phyloP scores from a whole-genome alignment of 2,888 invertebrate species.

The Melangyna quadrimaculata region DNA sequence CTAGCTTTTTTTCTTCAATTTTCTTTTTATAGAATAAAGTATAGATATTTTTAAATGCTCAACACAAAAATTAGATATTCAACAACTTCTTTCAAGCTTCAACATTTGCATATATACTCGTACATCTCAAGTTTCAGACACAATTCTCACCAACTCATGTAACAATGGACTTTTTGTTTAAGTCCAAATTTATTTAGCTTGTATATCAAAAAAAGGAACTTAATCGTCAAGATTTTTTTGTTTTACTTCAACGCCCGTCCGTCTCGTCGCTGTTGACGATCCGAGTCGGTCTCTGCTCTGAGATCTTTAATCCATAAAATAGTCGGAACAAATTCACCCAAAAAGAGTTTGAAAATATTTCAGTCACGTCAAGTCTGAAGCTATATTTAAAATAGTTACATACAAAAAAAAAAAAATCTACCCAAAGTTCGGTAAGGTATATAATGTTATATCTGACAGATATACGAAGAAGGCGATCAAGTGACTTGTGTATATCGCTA shows the following conservation, averaged over 20 bases:
- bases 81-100: not conserved
- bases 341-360: slow-evolving; percentile 54
- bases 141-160: slow-evolving; percentile 10
- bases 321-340: slow-evolving; percentile 46
- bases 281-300: not conserved
- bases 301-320: slow-evolving; percentile 49
- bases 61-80: not conserved
- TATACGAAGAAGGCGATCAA: slow-evolving; percentile 55
- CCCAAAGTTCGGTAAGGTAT: slow-evolving; percentile 6
- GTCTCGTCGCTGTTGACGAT: not conserved
- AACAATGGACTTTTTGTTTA: slow-evolving; percentile 20
- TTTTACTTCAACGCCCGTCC: slow-evolving; percentile 35
- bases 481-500: slow-evolving; percentile 44
- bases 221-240: slow-evolving; percentile 36
- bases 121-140: slow-evolving; percentile 35
- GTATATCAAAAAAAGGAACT: slow-evolving; percentile 5
- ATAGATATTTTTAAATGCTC: not conserved
- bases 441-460: slow-evolving; percentile 47
- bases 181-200: slow-evolving; percentile 49
- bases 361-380: slow-evolving; percentile 65
- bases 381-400: slow-evolving; percentile 12
- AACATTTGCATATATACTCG: slow-evolving; percentile 37
- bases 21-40: not conserved
- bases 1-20: not conserved
- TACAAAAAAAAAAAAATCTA: slow-evolving; percentile 26